Base-by-base conservation (phyloP, 1,140 invertebrate species). In the Drosophila lacteicornis region DNA sequence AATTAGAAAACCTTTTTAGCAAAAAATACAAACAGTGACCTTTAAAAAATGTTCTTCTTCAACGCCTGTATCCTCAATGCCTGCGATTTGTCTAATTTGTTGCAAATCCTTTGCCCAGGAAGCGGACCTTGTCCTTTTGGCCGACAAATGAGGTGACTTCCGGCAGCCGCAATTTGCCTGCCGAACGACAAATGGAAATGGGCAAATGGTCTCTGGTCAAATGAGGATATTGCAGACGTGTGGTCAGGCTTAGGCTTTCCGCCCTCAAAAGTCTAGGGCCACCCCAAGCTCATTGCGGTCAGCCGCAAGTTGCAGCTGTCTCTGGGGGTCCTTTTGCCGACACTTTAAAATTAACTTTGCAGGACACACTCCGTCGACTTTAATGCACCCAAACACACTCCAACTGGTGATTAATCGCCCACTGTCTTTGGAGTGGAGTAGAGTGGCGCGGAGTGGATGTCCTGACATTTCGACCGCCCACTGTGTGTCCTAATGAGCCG, bases 71-170 rank as follows among this genome's bases (percentile, higher is more conserved):
- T 53, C 17, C 55, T 45, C 15, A 45, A 19, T 25, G 27, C 25
- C 30, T 25, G 19, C 27, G 5, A 45, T 43, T 33, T 50, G 36
- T 30, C 13, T 38, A 51, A 51, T 73, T 60, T 60, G 70, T 51
- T 13, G 46, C 46, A n/a, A 43, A 36, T 36, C 22, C 62, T 62
- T 80, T 55, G 30, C 13, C 22, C 46, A 50, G 74, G 46, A 68
- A 69, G 8, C 13, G 66, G 51, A 75, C 59, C 25, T 50, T 79
- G 56, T 67, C 82, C 74, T 70, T 66, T 53, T 36, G 62, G 60
- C 55, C 74, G 62, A 81, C 81, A 90, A 90, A 84, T 90, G 80
- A 80, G 78, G 59, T 63, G 55, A 88, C 80, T 88, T 88, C 85
- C 85, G 81, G 79, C 56, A 33, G 43, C 62, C 65, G 56, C 67